These are phyloP conservation scores for Falco columbarius DNA, from an alignment of 2,797 vertebrate species.

Conservation along the genomic window DNA sequence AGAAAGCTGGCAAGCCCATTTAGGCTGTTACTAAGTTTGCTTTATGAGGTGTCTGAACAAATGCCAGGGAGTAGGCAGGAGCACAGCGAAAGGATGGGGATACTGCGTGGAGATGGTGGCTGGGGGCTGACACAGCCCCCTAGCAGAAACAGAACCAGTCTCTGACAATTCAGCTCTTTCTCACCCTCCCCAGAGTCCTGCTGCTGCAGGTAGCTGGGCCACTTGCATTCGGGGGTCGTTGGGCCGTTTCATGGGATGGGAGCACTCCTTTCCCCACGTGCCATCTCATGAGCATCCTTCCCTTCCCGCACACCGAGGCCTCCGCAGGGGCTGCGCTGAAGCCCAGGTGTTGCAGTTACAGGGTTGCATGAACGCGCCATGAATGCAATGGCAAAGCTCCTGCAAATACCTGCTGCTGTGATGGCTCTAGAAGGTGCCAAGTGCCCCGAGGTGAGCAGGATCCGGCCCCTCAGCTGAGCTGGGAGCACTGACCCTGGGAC, in stretches of 20 bases:
- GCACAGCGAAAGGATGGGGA: no score
- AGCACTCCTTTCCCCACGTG: not conserved
- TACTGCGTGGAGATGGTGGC: not conserved
- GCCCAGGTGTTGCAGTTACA: fast-evolving
- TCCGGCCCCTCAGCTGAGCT: no score
- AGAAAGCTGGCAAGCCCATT: not conserved
- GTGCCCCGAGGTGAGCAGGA: not conserved
- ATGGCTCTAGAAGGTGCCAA: not conserved
- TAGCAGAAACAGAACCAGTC: not conserved
- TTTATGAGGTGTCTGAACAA: not conserved
- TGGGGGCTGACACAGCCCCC: not conserved
- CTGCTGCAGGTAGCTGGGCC: not conserved
- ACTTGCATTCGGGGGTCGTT: not conserved
- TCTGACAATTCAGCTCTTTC: not conserved
- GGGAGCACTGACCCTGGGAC: not conserved
- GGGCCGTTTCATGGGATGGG: fast-evolving
- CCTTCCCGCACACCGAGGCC: fast-evolving
- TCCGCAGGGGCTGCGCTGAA: not conserved
- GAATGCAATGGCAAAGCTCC: not conserved
- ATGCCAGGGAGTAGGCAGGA: not conserved
- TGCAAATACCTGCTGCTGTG: not conserved
- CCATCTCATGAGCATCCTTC: not conserved
- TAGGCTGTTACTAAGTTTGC: not conserved
- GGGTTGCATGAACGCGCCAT: not conserved
- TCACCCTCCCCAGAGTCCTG: not conserved